Percentiles rank a stretch among this genome's conserved stretches.
These are phyloP conservation scores for Enteromius viviparus DNA, from an alignment of 2,797 vertebrate species.

Conservation along the genomic window DNA sequence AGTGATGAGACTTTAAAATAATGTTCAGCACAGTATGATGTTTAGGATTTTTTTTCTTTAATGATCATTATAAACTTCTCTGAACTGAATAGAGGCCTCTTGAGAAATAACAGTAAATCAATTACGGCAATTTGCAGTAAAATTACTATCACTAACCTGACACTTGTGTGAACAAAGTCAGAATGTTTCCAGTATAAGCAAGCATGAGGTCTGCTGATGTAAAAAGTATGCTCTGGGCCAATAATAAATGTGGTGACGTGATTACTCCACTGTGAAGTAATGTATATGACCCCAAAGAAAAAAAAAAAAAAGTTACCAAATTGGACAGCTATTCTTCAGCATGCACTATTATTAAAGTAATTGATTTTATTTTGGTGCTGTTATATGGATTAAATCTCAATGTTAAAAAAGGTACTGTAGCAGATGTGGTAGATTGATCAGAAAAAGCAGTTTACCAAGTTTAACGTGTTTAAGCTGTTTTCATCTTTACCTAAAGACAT, in stretches of 20 bases:
- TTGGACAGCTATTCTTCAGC: not conserved
- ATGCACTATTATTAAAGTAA: not conserved
- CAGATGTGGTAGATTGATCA: not conserved
- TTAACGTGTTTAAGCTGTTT: not conserved
- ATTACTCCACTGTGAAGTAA: not conserved
- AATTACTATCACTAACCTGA: not conserved
- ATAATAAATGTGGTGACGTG: not conserved
- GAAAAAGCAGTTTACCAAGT: not conserved
- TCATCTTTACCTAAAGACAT: not conserved
- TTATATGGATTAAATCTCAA: not conserved
- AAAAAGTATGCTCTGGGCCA: not conserved
- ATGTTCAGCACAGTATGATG: not conserved
- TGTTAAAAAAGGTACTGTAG: not conserved
- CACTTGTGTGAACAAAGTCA: not conserved
- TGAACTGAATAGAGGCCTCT: not conserved
- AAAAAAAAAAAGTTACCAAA: not conserved
- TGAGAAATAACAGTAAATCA: not conserved
- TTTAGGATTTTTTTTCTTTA: not conserved
- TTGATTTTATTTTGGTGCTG: not conserved
- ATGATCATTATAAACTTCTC: not conserved
- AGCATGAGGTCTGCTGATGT: not conserved
- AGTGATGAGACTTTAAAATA: not conserved
- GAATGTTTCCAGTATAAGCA: not conserved
- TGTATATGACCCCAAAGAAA: not conserved
- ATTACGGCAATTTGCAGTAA: not conserved